Conservation (phyloP, 2,888 invertebrate species). For the Caenorhabditis drosophilae region DNA sequence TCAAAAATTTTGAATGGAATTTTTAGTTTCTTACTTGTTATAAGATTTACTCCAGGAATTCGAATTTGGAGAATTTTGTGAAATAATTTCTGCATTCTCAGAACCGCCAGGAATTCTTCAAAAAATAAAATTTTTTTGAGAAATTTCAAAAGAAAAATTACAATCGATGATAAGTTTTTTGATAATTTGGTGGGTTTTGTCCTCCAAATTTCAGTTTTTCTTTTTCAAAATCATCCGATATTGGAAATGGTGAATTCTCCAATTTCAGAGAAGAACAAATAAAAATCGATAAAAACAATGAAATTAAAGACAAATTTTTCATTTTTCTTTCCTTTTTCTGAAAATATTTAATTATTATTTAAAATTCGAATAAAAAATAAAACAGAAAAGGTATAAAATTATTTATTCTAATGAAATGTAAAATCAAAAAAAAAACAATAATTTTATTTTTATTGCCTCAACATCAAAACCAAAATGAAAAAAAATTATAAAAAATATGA, state of each 20-base stretch:
- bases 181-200: constrained; percentile 18
- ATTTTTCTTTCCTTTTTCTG: not conserved
- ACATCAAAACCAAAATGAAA: no score
- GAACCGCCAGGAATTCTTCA: constrained; percentile 31
- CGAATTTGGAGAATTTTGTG: constrained; percentile 19
- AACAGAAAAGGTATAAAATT: not conserved
- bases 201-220: constrained; percentile 15
- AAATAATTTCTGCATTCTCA: constrained; percentile 25
- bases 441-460: no score
- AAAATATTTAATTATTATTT: constrained; percentile 1
- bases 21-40: constrained; percentile 21
- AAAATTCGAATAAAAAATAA: not conserved
- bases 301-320: not conserved
- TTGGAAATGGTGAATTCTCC: constrained; percentile 18
- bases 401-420: not conserved
- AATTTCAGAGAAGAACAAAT: constrained; percentile 13
- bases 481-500: no score
- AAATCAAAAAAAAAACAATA: not conserved
- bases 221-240: constrained; percentile 15
- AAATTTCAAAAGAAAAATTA: constrained; percentile 4
- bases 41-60: constrained; percentile 30
- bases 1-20: not conserved
- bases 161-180: constrained; percentile 27
- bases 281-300: not conserved
- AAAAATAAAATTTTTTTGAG: not conserved